A percentile compares a stretch with the other conserved stretches of the same genome.
These are phyloP conservation scores for Nipponacmea schrenckii DNA, from an alignment of 2,888 invertebrate genomes.

Conservation along the genomic window DNA sequence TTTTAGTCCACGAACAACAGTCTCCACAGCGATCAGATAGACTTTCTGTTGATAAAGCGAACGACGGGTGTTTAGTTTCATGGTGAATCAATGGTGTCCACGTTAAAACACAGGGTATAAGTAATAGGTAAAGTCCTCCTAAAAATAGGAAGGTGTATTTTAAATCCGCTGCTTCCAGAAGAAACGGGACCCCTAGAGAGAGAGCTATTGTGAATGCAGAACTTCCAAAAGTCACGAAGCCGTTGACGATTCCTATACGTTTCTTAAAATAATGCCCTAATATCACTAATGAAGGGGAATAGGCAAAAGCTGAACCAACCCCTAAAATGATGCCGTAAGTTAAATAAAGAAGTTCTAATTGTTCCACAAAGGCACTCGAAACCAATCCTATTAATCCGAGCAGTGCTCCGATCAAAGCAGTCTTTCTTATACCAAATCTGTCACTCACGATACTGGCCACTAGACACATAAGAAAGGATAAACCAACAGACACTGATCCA, in stretches of 20 bases:
- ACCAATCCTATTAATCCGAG: slow-evolving; percentile 83
- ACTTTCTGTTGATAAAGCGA: slow-evolving; percentile 43
- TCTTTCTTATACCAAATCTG: slow-evolving; percentile 83
- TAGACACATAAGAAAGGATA: slow-evolving; percentile 88
- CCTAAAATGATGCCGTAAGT: slow-evolving; percentile 92
- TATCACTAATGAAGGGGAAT: slow-evolving; percentile 90
- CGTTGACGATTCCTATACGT: slow-evolving; percentile 86
- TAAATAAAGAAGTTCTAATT: slow-evolving; percentile 80
- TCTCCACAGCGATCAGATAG: slow-evolving; percentile 68
- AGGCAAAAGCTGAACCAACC: slow-evolving; percentile 86
- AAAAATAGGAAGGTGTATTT: slow-evolving; percentile 68
- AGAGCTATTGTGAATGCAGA: slow-evolving; percentile 82
- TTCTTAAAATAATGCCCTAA: slow-evolving; percentile 89
- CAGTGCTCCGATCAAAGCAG: slow-evolving; percentile 84
- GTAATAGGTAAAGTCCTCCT: slow-evolving; percentile 76
- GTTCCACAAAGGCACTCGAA: slow-evolving; percentile 79
- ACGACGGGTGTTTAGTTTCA: neutral
- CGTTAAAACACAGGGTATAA: slow-evolving; percentile 71
- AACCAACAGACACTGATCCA: slow-evolving; percentile 86
- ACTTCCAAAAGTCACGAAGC: slow-evolving; percentile 89
- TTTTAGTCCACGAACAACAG: slow-evolving; percentile 46
- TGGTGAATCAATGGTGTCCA: slow-evolving; percentile 39
- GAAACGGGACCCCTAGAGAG: slow-evolving; percentile 46
- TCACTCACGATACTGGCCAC: slow-evolving; percentile 87
- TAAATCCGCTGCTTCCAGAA: slow-evolving; percentile 46